Evolutionary conservation across 2,888 invertebrate species (phyloP).

Genomic region (Digitonthophagus gazella): DNA sequence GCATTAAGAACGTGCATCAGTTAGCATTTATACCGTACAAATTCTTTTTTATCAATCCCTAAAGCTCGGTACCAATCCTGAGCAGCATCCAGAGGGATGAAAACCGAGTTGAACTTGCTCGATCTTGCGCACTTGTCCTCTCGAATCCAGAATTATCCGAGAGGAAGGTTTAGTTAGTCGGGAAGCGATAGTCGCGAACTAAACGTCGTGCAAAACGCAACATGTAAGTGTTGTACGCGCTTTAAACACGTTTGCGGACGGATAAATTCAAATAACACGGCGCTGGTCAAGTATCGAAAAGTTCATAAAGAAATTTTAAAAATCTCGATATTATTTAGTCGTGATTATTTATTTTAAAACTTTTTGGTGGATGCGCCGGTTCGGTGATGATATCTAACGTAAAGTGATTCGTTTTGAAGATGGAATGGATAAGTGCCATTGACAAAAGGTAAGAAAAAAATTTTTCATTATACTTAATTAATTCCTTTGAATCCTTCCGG

Average conservation of each 20-base stretch:
- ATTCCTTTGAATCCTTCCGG: no score
- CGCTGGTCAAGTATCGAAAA: no score
- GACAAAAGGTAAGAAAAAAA: background rate
- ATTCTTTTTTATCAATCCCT: no score
- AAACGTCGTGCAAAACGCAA: background rate
- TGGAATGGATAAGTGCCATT: background rate
- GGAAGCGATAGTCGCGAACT: background rate
- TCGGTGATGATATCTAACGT: no score
- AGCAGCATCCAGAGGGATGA: background rate
- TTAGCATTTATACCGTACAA: no score
- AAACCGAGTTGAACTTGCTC: background rate
- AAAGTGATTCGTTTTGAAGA: background rate
- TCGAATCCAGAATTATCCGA: background rate
- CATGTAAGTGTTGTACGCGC: background rate
- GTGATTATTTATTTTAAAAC: no score
- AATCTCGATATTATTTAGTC: no score
- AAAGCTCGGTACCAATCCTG: background rate
- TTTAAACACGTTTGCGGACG: background rate
- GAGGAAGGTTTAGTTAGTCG: background rate
- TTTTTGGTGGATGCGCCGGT: background rate
- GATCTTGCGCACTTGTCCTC: background rate
- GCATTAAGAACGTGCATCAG: no score
- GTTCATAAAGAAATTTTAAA: no score
- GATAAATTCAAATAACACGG: no score
- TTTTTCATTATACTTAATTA: no score